Evolutionary conservation across 2,113 vertebrate species (phyloP).

Genomic region (Elephas maximus): DNA sequence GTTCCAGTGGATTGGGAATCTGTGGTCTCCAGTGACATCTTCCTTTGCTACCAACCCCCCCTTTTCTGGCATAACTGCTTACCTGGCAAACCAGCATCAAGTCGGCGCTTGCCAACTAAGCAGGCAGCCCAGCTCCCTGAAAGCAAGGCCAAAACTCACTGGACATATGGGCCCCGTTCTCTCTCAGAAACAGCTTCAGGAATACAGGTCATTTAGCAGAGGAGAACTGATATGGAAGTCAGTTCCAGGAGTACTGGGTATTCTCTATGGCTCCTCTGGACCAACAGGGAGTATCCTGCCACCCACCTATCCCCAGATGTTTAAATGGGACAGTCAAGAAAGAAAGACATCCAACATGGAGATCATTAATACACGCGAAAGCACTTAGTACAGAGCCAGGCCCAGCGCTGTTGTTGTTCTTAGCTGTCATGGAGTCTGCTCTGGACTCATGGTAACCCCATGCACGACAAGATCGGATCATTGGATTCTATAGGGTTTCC

Average conservation of each 20-base stretch:
- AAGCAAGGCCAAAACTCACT: neutral
- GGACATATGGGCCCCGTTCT: neutral
- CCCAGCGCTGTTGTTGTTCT: neutral
- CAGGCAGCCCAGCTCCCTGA: neutral
- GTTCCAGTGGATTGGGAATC: neutral
- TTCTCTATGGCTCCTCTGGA: neutral
- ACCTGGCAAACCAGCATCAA: neutral
- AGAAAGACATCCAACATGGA: neutral
- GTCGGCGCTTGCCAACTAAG: neutral
- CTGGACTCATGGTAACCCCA: neutral
- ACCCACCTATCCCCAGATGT: no score
- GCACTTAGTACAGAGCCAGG: neutral
- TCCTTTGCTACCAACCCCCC: neutral
- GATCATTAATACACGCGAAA: fast-evolving
- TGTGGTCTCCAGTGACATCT: neutral
- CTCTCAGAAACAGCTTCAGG: neutral
- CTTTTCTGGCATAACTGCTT: neutral
- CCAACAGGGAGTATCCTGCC: neutral
- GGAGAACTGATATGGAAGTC: neutral
- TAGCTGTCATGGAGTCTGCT: neutral
- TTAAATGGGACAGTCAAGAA: neutral
- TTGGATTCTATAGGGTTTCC: neutral
- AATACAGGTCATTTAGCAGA: neutral
- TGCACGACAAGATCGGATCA: neutral
- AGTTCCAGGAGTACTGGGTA: neutral